A percentile compares a stretch with the other conserved stretches of the same genome.
These are phyloP conservation scores for Toxotes lorentzi DNA, from an alignment of 2,797 vertebrate genomes.

Conservation along the genomic window DNA sequence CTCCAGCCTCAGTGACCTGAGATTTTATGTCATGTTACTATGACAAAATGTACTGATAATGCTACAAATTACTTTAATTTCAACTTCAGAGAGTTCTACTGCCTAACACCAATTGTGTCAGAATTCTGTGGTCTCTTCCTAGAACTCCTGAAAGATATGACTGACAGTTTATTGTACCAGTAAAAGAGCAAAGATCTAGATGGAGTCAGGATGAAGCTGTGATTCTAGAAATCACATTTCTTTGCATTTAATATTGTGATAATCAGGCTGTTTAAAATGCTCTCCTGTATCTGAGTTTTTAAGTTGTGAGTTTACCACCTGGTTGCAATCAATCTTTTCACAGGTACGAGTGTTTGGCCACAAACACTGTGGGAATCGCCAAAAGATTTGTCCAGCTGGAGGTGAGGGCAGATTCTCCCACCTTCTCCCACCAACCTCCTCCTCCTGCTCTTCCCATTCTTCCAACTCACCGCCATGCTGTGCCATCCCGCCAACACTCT, in stretches of 20 bases:
- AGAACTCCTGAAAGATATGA: background rate
- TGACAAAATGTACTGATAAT: too few species aligned
- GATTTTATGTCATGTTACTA: too few species aligned
- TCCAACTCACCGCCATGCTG: conserved; percentile 42
- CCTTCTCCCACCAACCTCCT: conserved; percentile 56
- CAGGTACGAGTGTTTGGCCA: conserved; percentile 84
- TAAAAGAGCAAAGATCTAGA: background rate
- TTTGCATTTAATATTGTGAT: background rate
- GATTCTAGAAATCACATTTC: background rate
- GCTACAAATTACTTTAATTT: background rate
- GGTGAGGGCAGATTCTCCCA: conserved; percentile 69
- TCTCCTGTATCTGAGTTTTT: background rate
- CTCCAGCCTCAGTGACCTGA: too few species aligned
- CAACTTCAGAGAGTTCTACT: background rate
- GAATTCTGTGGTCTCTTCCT: background rate
- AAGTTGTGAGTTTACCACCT: background rate
- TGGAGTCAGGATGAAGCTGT: background rate
- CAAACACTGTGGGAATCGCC: conserved; percentile 82
- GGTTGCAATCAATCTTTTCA: conserved; percentile 19
- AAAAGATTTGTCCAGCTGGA: conserved; percentile 82
- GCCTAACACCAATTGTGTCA: background rate
- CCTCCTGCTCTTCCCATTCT: conserved; percentile 57
- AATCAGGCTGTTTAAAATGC: background rate
- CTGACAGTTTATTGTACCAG: background rate
- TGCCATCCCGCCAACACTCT: conserved; percentile 77